Evolutionary conservation across 2,888 invertebrate genomes (phyloP).

Genomic region (Catocala sponsa): DNA sequence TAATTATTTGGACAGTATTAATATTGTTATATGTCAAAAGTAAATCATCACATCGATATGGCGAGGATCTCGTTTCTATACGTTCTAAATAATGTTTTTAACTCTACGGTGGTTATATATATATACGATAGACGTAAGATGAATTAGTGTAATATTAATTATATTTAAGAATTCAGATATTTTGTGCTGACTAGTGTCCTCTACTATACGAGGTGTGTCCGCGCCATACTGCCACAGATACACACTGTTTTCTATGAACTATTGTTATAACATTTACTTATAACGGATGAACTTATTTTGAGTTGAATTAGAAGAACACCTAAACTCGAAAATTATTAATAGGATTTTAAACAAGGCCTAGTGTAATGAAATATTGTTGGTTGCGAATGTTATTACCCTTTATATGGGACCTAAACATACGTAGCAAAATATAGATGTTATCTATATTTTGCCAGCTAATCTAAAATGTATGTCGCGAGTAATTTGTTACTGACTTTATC

Average conservation of each 20-base stretch:
- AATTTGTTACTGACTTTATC: too few species aligned
- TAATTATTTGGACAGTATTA: conserved; percentile 84
- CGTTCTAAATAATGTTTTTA: conserved; percentile 71
- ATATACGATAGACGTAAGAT: conserved; percentile 84
- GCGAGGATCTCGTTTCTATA: conserved; percentile 78
- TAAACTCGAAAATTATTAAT: too few species aligned
- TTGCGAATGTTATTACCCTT: too few species aligned
- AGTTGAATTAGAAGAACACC: too few species aligned
- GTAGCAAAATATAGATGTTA: too few species aligned
- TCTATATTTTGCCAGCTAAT: too few species aligned
- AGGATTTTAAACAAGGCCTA: too few species aligned
- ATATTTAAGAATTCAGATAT: conserved; percentile 80
- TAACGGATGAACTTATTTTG: too few species aligned
- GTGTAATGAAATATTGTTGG: too few species aligned
- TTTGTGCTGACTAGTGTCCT: conserved; percentile 74
- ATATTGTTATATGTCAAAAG: conserved; percentile 59
- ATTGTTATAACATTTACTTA: background rate
- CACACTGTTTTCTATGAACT: background rate
- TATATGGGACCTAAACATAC: too few species aligned
- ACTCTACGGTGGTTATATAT: conserved; percentile 81
- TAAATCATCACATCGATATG: conserved; percentile 66
- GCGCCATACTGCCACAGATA: conserved; percentile 26
- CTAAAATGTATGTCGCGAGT: too few species aligned
- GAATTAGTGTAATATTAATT: conserved; percentile 67
- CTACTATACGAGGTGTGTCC: conserved; percentile 52